Evolutionary conservation across 2,888 invertebrate genomes (phyloP).

Genomic region (Adela reaumurella): DNA sequence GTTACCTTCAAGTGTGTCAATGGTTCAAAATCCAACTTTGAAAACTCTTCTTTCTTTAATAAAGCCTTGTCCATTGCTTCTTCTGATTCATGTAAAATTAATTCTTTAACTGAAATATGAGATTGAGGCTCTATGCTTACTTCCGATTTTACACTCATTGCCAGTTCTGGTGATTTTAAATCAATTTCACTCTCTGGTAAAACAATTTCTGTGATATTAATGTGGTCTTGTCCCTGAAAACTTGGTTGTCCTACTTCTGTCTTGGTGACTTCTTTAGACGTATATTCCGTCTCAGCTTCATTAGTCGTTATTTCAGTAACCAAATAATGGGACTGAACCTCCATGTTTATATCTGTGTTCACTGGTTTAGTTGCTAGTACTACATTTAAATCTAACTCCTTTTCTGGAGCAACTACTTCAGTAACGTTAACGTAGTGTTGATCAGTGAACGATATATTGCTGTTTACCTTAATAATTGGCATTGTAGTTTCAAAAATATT

Average conservation of each 20-base stretch:
- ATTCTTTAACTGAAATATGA: conserved; percentile 25
- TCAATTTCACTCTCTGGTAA: conserved; percentile 25
- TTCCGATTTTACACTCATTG: conserved; percentile 18
- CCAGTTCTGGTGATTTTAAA: conserved; percentile 16
- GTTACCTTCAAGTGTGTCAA: conserved; percentile 28
- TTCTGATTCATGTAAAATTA: conserved; percentile 23
- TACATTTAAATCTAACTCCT: conserved; percentile 26
- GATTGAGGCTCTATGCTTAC: conserved; percentile 20
- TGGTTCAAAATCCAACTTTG: conserved; percentile 20
- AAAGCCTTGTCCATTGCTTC: conserved; percentile 14
- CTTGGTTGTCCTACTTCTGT: conserved; percentile 30
- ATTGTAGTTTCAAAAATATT: conserved; percentile 14
- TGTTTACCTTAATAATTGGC: conserved; percentile 11
- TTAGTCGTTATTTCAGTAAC: conserved; percentile 24
- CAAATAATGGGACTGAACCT: conserved; percentile 19
- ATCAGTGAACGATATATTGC: conserved; percentile 30
- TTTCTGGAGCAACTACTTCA: conserved; percentile 42
- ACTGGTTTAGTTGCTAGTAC: conserved; percentile 23
- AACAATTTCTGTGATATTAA: conserved; percentile 24
- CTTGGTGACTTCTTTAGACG: conserved; percentile 17
- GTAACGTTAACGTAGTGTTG: conserved; percentile 38
- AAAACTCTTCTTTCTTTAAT: conserved; percentile 16
- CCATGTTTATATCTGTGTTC: conserved; percentile 8
- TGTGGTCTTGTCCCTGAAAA: conserved; percentile 36
- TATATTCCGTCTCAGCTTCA: conserved; percentile 23